Evolutionary conservation across 2,797 vertebrate genomes (phyloP), one percentile per base, ranked within the genome.

Genomic region (Philypnodon macrostomus): DNA sequence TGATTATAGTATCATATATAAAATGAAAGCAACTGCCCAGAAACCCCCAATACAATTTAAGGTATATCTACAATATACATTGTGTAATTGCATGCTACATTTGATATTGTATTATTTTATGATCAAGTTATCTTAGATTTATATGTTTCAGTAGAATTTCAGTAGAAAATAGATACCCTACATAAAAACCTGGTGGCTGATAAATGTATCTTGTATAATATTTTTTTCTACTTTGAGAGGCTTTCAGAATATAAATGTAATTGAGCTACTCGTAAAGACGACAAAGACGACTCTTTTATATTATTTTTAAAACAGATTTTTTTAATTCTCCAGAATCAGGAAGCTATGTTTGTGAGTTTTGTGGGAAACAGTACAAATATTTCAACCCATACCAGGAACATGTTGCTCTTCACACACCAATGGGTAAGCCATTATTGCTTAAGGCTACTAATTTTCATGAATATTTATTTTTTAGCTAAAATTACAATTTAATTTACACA

Each of bases 371-470:
- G 88, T 99, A 99, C 86, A 99, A 99, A 77, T 99, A 99, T 79
- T 99, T 98, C 85, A 99, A 97, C 38, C 97, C 97, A 0, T 99
- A 99, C 89, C 97, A 99, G 80, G 97, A 99, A 67, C 97, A 99
- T 0, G 96, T 99, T 67, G 97, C 96, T 4, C 92, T 99, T 66
- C 97, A 99, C 1, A 92, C 95, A 11, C 95, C 97, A 8, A 90
- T 97, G 81, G 91, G 97, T 99, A 89, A 93, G 94, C 90, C 13
- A 5, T 48, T 51, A 7, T n/a, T 34, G 2, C 24, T 30, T 31
- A 11, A 41, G 44, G 19, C 24, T 14, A 42, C 39, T 42, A 5
- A 27, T 36, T 2, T 17, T 12, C 37, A 4, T 39, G 37, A 39
- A 39, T 39, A 39, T 21, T 23, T 39, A 6, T 23, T 6, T 23